Percentiles rank a stretch among this genome's conserved stretches.
These are phyloP conservation scores for Sminthurides aquaticus DNA, from an alignment of 2,888 invertebrate species.

Conservation along the genomic window DNA sequence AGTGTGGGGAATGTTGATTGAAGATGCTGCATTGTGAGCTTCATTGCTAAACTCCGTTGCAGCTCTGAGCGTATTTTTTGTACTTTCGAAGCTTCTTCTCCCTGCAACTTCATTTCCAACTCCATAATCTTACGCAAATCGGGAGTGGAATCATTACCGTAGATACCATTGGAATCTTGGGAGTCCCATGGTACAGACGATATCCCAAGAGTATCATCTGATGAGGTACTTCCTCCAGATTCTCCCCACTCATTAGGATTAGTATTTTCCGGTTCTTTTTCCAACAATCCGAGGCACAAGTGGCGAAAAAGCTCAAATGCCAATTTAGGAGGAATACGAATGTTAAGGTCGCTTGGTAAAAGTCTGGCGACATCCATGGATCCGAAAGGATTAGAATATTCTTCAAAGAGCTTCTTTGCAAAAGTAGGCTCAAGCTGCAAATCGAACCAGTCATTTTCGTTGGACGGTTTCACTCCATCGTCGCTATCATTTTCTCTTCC, in stretches of 20 bases:
- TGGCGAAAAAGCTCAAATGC: constrained; percentile 16
- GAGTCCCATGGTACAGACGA: no score
- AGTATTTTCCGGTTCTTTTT: constrained; percentile 14
- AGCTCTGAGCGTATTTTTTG: constrained; percentile 4
- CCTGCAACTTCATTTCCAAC: constrained; percentile 16
- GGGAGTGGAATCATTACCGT: not conserved
- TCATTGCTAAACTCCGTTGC: not conserved
- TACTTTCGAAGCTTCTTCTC: constrained; percentile 8
- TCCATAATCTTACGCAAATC: constrained; percentile 15
- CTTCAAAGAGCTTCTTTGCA: constrained; percentile 6
- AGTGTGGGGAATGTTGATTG: not conserved
- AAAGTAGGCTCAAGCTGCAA: constrained; percentile 9
- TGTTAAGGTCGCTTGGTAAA: constrained; percentile 5
- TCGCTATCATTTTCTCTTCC: not conserved
- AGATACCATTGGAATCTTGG: not conserved
- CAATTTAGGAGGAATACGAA: constrained; percentile 10
- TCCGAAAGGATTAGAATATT: constrained; percentile 13
- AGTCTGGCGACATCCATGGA: constrained; percentile 2
- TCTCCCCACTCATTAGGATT: not conserved
- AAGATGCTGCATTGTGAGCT: constrained; percentile 7
- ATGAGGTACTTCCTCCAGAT: not conserved
- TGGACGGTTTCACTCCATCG: not conserved
- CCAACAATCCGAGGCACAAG: constrained; percentile 10
- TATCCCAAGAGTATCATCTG: no score
- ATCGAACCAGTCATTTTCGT: constrained; percentile 9